Evolutionary conservation across 2,888 invertebrate species (phyloP), one percentile per base, ranked within the genome.

Genomic region (Zaprionus lineosus): DNA sequence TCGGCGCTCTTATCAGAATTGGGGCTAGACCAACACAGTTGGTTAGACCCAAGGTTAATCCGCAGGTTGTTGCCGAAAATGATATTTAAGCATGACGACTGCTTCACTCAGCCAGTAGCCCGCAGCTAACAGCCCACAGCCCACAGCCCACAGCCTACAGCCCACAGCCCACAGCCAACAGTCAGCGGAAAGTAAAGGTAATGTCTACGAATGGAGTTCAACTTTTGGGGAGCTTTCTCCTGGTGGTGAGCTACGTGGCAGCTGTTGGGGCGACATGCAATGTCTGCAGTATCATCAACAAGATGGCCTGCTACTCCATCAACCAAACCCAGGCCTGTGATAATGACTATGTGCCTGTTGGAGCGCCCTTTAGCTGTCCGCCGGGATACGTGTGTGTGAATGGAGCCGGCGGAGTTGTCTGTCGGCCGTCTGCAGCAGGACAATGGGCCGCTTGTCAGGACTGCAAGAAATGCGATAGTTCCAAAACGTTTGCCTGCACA

Each of bases 401-500:
- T 16, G 40, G 63, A 0, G 4, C 50, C 1, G 48, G 39, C 7
- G 87, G 88, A 2, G 69, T 69, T 16, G 16, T 78, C 2, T 88
- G 87, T 43, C 46, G 60, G 31, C 61, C 74, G 1, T 46, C 64
- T 14, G 48, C 36, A 3, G 19, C 19, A 3, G 19, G n/a, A n/a
- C n/a, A n/a, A n/a, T n/a, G n/a, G n/a, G 70, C 64, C 1, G 75
- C 69, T 6, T 88, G 88, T n/a, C 61, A 60, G 46, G 64, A 71
- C 3, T 88, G 87, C 57, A 75, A 86, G 58, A 75, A 39, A 48
- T 88, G 87, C 39, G 81, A 86, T 41, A 24, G 41, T 0, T 76
- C 31, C 11, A 19, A 43, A 1, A 78, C 76, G 0, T 88, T 88
- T 31, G 87, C 87, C 46, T 88, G 87, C 53, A 88, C 85, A 2